Conservation (phyloP, 2,888 invertebrate genomes). For the Scaptomyza polygonia region DNA sequence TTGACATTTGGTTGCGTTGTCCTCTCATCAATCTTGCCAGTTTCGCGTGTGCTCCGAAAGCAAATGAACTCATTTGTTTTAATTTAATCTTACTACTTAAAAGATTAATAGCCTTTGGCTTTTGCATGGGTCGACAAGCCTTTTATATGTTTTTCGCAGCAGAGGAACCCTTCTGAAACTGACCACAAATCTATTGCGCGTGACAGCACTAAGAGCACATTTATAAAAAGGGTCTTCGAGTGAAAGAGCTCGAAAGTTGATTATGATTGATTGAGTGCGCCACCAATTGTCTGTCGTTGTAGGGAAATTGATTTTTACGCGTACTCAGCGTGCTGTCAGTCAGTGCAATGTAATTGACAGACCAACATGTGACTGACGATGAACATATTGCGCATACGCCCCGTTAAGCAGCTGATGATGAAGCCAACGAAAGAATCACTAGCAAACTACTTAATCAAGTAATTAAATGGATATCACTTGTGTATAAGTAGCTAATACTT, state of each 20-base stretch:
- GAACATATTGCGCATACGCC: conserved; percentile 47
- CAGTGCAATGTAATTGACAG: conserved; percentile 55
- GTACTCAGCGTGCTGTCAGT: conserved; percentile 29
- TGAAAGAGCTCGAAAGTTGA: conserved; percentile 64
- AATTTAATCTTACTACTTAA: conserved; percentile 69
- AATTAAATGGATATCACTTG: conserved; percentile 26
- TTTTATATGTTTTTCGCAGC: conserved; percentile 22
- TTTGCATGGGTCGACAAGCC: conserved; percentile 62
- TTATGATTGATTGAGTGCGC: conserved; percentile 74
- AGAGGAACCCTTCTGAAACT: conserved; percentile 26
- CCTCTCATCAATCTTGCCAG: conserved; percentile 18
- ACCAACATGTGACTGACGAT: conserved; percentile 14
- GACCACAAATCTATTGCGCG: conserved; percentile 34
- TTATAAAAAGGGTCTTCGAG: conserved; percentile 49
- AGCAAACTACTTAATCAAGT: conserved; percentile 21
- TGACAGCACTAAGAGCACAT: conserved; percentile 32
- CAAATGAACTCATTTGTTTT: conserved; percentile 75
- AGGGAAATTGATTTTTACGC: conserved; percentile 63
- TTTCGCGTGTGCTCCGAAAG: conserved; percentile 25
- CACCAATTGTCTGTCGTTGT: conserved; percentile 50
- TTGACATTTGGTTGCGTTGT: neutral
- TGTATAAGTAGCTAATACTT: neutral
- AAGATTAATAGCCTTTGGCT: conserved; percentile 69
- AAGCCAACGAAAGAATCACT: conserved; percentile 18
- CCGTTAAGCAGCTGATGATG: conserved; percentile 28